These are phyloP conservation scores for Ferrisia virgata DNA, from an alignment of 2,888 invertebrate genomes.

Conservation along the genomic window DNA sequence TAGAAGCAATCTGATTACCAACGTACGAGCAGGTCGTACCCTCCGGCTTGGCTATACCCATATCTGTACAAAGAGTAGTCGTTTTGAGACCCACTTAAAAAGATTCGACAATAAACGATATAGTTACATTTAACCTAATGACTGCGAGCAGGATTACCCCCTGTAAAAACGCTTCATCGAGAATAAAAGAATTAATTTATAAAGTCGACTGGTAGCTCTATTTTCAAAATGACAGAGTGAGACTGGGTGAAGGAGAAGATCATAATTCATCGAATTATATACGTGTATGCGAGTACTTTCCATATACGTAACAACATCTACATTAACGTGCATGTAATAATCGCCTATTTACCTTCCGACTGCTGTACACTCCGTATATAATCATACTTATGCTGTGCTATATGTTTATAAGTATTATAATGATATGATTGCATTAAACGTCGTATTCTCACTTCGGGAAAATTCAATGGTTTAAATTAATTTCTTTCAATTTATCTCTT, in stretches of 20 bases:
- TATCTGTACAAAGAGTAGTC: neutral
- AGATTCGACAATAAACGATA: conserved; percentile 26
- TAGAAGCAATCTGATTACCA: no score
- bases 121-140: conserved; percentile 37
- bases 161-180: conserved; percentile 33
- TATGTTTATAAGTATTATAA: neutral
- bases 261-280: conserved; percentile 45
- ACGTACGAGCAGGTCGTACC: neutral
- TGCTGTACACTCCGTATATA: neutral
- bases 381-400: neutral
- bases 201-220: conserved; percentile 34
- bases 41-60: no score
- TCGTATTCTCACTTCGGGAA: neutral
- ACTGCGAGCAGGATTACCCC: conserved; percentile 19
- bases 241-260: neutral
- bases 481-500: neutral
- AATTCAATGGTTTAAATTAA: conserved; percentile 11
- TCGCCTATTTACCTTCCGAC: neutral
- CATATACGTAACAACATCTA: conserved; percentile 39
- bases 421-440: neutral
- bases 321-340: conserved; percentile 33
- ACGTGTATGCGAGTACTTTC: no score
- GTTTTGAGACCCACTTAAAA: conserved; percentile 9
- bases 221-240: no score
- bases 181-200: conserved; percentile 45